phyloP scores from a whole-genome alignment of 2,888 invertebrate genomes.

The Tuberolachnus salignus region DNA sequence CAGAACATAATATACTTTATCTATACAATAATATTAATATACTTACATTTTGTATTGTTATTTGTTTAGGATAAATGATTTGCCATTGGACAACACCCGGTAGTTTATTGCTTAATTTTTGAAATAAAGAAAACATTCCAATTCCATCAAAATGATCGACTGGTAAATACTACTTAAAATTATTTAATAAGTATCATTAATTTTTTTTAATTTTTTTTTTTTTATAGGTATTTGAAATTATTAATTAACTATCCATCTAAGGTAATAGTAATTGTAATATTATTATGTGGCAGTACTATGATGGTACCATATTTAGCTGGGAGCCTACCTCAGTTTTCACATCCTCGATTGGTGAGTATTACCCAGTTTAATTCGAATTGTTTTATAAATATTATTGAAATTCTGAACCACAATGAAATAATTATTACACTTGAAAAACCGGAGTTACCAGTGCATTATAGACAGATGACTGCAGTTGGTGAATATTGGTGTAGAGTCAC shows the following conservation, averaged over 20 bases:
- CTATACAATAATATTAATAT: too few relatives aligned
- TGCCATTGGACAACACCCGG: neutral
- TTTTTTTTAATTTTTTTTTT: neutral
- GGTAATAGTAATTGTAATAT: constrained; percentile 33
- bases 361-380: neutral
- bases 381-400: too few relatives aligned
- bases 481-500: too few relatives aligned
- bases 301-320: constrained; percentile 41
- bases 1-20: too few relatives aligned
- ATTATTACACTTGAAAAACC: too few relatives aligned
- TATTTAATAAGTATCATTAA: too few relatives aligned
- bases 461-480: too few relatives aligned
- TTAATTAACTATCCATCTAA: constrained; percentile 48
- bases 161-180: constrained; percentile 24
- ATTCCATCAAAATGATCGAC: constrained; percentile 36
- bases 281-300: constrained; percentile 41
- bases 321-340: constrained; percentile 51
- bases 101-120: constrained; percentile 1
- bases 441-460: too few relatives aligned
- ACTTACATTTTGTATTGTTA: too few relatives aligned
- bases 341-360: constrained; percentile 45
- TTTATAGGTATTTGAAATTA: constrained; percentile 45
- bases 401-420: too few relatives aligned
- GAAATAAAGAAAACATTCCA: neutral
- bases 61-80: neutral